Base-by-base conservation (phyloP, 1,140 invertebrate genomes). In the Hyles vespertilio region DNA sequence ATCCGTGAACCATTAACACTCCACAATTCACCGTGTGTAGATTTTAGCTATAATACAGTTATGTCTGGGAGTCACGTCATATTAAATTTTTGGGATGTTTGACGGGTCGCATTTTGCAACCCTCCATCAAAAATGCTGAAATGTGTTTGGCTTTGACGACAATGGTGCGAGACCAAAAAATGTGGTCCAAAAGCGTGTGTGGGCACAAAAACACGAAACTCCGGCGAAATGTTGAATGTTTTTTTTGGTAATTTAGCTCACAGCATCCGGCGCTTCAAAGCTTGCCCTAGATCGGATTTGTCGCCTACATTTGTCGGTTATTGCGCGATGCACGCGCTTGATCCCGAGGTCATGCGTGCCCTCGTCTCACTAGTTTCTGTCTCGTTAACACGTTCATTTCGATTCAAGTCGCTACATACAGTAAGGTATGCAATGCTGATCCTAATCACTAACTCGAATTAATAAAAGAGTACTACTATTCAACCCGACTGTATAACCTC, bases 341-440 rank as follows among this genome's bases (percentile, higher is more conserved):
- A 81, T 68, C 79, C 62, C 59, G 61, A 56, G 74, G 74, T 80
- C 77, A 78, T 45, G 68, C 64, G 55, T 65, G 59, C 45, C 51
- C 56, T 65, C 59, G 67, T 69, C 68, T 75, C 70, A 70, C 73
- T 75, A 69, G 72, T 72, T 70, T 60, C 68, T 73, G 72, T 65
- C 67, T 76, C 72, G 72, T 80, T 77, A 79, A 67, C 64, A 69
- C 57, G 71, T 69, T 65, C 61, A 71, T 61, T 70, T 61, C 63
- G 60, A 67, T 69, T 51, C 61, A 62, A 59, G 70, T 74, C 51
- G 59, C 51, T 48, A 58, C 58, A 52, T 62, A 61, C 66, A 70
- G 72, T 71, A 70, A 72, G 57, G 58, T 65, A 59, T 56, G 45
- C 45, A 32, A 48, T 44, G 22, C 34, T 34, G 50, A 51, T 51